Conservation (phyloP, 2,113 vertebrate species). For the Cyanoramphus novaezelandiae region DNA sequence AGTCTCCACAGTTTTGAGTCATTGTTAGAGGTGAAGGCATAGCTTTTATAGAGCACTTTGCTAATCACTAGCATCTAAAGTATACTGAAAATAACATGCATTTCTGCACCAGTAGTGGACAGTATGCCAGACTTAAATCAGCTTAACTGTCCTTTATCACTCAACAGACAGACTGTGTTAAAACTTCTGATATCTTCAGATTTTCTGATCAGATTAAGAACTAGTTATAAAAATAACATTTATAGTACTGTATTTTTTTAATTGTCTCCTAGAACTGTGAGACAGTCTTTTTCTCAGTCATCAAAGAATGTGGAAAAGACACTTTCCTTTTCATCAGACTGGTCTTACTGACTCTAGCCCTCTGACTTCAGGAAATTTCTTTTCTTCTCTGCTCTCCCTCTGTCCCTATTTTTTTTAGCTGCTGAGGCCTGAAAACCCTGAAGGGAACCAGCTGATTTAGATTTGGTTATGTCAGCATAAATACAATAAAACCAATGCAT, state of each 20-base stretch:
- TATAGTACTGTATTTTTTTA: neutral
- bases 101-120: neutral
- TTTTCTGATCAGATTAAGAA: neutral
- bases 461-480: conserved; percentile 69
- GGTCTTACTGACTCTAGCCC: neutral
- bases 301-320: neutral
- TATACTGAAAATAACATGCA: neutral
- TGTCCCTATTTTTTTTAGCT: neutral
- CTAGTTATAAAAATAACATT: neutral
- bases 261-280: neutral
- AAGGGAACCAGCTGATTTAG: conserved; percentile 38
- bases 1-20: neutral
- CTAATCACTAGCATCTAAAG: neutral
- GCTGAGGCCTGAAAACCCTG: conserved; percentile 48
- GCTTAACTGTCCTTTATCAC: neutral
- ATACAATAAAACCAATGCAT: conserved; percentile 64
- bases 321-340: neutral
- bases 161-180: neutral
- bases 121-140: neutral
- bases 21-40: neutral
- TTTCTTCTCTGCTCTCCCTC: neutral
- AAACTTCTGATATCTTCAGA: neutral
- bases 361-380: neutral
- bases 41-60: neutral
- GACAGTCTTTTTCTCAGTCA: neutral